These are phyloP conservation scores for Corythaeola cristata DNA, from an alignment of 2,113 vertebrate genomes.

Conservation along the genomic window DNA sequence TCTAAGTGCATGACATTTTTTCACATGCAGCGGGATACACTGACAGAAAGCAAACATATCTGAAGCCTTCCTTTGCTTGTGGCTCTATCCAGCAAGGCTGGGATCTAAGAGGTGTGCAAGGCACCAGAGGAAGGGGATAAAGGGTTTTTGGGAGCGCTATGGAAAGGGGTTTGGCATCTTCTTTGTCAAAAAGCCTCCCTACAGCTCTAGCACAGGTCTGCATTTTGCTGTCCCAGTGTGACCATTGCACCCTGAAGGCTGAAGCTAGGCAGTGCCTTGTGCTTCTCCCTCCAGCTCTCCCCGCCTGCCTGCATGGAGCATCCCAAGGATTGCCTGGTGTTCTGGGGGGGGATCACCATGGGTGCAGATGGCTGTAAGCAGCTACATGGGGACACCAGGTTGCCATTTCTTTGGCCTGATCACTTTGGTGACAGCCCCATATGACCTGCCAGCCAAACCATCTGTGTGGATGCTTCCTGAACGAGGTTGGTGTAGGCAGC, in stretches of 20 bases:
- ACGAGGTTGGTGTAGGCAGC: background rate
- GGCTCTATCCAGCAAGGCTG: background rate
- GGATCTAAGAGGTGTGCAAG: background rate
- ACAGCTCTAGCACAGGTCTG: background rate
- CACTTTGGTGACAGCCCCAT: background rate
- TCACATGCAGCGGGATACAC: background rate
- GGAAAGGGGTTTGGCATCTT: background rate
- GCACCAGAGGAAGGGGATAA: background rate
- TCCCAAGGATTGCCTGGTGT: background rate
- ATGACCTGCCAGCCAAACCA: background rate
- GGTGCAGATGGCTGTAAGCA: background rate
- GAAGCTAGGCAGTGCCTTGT: background rate
- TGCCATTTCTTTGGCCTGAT: background rate
- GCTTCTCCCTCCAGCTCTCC: background rate
- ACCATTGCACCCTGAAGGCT: background rate
- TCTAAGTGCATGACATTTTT: background rate
- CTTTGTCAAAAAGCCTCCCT: background rate
- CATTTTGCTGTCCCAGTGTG: background rate
- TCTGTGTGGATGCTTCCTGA: background rate
- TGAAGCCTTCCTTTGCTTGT: background rate
- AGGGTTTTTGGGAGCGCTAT: background rate
- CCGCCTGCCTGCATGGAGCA: background rate
- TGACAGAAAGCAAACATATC: background rate
- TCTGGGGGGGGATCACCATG: accelerated
- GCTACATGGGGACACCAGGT: background rate